A percentile compares a stretch with the other conserved stretches of the same genome.
Conservation (phyloP, 1,140 invertebrate genomes). For the Paracyclopina nana region DNA sequence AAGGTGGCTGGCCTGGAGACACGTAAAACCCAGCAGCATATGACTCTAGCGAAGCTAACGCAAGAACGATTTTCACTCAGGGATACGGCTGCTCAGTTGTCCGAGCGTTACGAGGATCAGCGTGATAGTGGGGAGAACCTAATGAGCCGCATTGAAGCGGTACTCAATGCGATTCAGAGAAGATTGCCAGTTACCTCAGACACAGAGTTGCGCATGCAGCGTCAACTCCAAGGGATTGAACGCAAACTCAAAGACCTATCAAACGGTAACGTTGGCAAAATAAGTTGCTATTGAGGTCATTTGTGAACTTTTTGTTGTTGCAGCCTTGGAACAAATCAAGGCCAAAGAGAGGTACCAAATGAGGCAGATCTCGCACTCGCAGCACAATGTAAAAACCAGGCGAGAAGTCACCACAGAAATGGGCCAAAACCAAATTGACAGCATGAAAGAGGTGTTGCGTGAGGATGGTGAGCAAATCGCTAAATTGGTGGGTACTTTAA, state of each 20-base stretch:
- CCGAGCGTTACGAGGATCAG: constrained; percentile 5
- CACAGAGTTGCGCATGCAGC: constrained; percentile 9
- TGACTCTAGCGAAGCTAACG: not conserved
- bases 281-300: too few relatives aligned
- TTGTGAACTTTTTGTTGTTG: too few relatives aligned
- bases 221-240: not conserved
- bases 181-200: constrained; percentile 5
- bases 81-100: not conserved
- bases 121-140: not conserved
- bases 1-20: not conserved
- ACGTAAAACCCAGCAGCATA: not conserved
- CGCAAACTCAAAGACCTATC: not conserved
- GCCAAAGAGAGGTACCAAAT: constrained; percentile 11
- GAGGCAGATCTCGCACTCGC: constrained; percentile 1
- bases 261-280: too few relatives aligned
- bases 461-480: not conserved
- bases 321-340: constrained; percentile 6
- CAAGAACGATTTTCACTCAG: not conserved
- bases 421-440: not conserved
- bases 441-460: not conserved
- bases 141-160: not conserved
- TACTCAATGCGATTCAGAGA: constrained; percentile 2
- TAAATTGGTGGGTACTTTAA: not conserved
- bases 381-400: not conserved
- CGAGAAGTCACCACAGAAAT: not conserved